Evolutionary conservation across 2,888 invertebrate species (phyloP), one percentile per base, ranked within the genome.

Genomic region (Sminthurinus aureus): DNA sequence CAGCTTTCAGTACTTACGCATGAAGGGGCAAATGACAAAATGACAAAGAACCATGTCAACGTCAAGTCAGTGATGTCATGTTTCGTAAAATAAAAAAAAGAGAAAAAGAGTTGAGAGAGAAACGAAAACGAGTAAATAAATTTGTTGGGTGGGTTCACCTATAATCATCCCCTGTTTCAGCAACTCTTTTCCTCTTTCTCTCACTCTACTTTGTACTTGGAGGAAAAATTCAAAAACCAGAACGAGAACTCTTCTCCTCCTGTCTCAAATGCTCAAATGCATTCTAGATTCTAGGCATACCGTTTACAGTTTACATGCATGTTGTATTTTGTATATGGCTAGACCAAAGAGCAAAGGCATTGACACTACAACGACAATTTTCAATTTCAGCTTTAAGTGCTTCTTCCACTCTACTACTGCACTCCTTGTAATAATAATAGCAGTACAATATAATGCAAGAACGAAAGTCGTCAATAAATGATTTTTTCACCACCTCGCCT

Each of bases 351-450:
- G 9, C 58, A 18, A 58, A 58, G 20, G 71, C 71, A 71, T 71
- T 71, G 71, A 71, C 71, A 71, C 71, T 22, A 22, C 71, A 26
- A 69, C 20, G 69, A 22, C 58, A 58, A 58, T 15, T 58, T 58
- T 58, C 58, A 13, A 58, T 58, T 58, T 15, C 58, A 58, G 18
- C 58, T 58, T 58, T 58, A 15, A 38, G 38, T 38, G 38, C 38
- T 38, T 6, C 38, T 38, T 38, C 38, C 38, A 38, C 38, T 38
- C 38, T 38, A 38, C 38, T 38, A 1, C 38, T 38, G 38, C 38
- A 38, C 38, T 38, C 1, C 38, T 38, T 38, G 38, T 38, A 38
- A 38, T 38, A 38, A 38, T 38, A 38, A 38, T 38, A 38, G 6
- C 38, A 38, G 38, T 38, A 38, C 38, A 38, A 38, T 38, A 38